Evolutionary conservation across 2,888 invertebrate genomes (phyloP).

Genomic region (Notodonta dromedarius): DNA sequence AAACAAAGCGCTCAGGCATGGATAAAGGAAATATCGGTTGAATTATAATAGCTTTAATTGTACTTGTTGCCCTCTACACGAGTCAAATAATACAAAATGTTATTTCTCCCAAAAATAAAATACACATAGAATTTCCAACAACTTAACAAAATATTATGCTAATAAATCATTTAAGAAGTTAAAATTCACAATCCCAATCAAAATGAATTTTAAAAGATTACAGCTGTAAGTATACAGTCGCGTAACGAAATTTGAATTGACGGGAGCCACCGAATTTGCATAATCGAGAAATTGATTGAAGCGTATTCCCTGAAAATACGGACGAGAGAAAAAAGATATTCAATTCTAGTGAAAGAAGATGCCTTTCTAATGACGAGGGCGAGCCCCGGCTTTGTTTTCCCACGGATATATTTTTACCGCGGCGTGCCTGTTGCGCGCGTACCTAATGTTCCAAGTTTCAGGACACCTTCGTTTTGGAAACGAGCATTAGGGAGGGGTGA

Average conservation of each 20-base stretch:
- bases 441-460: constrained; percentile 18
- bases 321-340: constrained; percentile 56
- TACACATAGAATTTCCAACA: constrained; percentile 12
- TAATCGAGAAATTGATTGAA: constrained; percentile 81
- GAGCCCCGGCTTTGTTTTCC: constrained; percentile 47
- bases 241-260: constrained; percentile 58
- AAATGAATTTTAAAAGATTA: constrained; percentile 61
- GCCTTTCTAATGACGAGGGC: constrained; percentile 63
- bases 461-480: constrained; percentile 17
- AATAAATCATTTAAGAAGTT: constrained; percentile 44
- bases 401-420: constrained; percentile 38
- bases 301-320: constrained; percentile 68
- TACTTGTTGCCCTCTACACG: no score
- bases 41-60: no score
- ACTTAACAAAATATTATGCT: constrained; percentile 32
- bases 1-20: not conserved
- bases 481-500: constrained; percentile 8
- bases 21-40: no score
- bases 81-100: no score
- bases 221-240: constrained; percentile 38
- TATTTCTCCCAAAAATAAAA: no score
- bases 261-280: constrained; percentile 66
- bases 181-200: constrained; percentile 61
- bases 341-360: constrained; percentile 67
- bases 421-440: constrained; percentile 53